Evolutionary conservation across 2,797 vertebrate genomes (phyloP).

Genomic region (Tangara arthus): DNA sequence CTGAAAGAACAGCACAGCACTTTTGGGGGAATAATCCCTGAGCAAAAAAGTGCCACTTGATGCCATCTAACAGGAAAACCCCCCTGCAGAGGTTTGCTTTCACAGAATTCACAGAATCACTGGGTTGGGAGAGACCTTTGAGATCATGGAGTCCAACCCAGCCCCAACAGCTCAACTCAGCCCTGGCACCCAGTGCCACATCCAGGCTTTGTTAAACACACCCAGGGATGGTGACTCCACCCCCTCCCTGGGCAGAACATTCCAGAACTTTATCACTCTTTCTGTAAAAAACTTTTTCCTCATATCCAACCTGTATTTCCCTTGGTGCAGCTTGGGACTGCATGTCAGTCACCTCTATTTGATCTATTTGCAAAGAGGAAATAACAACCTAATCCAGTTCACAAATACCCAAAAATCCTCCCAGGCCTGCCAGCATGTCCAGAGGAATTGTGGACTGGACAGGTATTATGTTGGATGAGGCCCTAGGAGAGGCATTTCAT

Average conservation of each 20-base stretch:
- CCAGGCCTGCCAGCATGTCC: background rate
- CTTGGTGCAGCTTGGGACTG: background rate
- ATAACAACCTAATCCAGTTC: background rate
- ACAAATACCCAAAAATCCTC: background rate
- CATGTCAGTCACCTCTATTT: background rate
- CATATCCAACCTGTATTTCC: background rate
- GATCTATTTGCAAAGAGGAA: background rate
- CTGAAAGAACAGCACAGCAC: background rate
- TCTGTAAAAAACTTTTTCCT: background rate
- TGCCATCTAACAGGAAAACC: background rate
- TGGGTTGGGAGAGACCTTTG: background rate
- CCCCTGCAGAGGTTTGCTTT: background rate
- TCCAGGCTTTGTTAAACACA: background rate
- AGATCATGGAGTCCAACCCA: accelerated
- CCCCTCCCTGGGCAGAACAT: accelerated
- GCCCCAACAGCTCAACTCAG: accelerated
- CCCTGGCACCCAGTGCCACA: background rate
- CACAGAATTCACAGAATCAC: no score
- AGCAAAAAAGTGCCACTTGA: background rate
- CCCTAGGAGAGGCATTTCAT: background rate
- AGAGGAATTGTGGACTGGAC: background rate
- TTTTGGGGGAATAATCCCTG: accelerated
- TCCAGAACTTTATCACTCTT: background rate
- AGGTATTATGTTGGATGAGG: background rate
- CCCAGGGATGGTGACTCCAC: background rate